phyloP scores from a whole-genome alignment of 1,140 invertebrate genomes.

The Aphis gossypii region DNA sequence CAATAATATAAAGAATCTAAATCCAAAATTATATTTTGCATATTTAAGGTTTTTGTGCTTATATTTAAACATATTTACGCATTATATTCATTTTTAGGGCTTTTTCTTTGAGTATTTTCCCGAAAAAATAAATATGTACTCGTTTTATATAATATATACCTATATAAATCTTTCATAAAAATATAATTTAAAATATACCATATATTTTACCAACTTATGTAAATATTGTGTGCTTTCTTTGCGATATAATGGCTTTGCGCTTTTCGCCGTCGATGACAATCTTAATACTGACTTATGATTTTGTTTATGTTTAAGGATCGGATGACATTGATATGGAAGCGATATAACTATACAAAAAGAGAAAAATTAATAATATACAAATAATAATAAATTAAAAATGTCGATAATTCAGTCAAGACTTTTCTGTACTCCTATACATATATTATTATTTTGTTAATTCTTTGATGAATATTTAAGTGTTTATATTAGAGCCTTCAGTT shows the following conservation, averaged over 20 bases:
- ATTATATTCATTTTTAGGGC: background rate
- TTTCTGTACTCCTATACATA: background rate
- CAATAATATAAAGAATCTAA: background rate
- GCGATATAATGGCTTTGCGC: background rate
- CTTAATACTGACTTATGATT: background rate
- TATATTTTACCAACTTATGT: background rate
- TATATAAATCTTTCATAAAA: background rate
- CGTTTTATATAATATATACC: too few species aligned
- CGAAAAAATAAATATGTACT: background rate
- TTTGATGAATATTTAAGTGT: background rate
- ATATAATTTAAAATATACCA: background rate
- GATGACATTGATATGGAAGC: background rate
- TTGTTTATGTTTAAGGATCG: background rate
- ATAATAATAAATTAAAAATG: too few species aligned
- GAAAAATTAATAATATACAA: background rate
- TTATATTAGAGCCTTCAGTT: background rate
- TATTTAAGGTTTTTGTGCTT: background rate
- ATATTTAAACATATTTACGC: background rate
- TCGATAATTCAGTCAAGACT: too few species aligned
- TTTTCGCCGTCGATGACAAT: background rate
- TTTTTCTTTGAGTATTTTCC: background rate
- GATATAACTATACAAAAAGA: background rate
- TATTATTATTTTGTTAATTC: background rate
- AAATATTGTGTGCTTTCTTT: background rate
- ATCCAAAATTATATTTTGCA: background rate